Conservation (phyloP, 2,888 invertebrate species). For the Hypena proboscidalis region DNA sequence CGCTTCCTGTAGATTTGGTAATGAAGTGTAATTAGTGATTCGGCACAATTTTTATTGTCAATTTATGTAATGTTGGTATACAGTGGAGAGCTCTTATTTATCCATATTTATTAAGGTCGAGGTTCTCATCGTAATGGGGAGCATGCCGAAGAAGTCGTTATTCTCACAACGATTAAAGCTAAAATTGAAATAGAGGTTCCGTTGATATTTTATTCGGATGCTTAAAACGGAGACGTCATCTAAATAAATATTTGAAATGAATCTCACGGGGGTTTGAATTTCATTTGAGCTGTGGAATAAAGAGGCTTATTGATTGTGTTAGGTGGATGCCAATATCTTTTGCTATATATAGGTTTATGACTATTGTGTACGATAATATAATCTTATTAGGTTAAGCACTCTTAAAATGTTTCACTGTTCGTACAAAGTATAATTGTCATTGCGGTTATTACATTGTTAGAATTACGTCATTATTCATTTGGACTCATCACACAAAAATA, state of each 20-base stretch:
- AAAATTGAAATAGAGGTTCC: conserved; percentile 53
- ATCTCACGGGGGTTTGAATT: conserved; percentile 53
- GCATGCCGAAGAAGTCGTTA: conserved; percentile 52
- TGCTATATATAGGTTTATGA: not conserved
- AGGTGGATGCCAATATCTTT: not conserved
- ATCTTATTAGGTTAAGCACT: not conserved
- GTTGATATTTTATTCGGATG: conserved; percentile 59
- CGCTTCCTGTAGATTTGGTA: conserved; percentile 34
- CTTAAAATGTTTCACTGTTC: conserved; percentile 2
- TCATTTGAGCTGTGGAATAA: conserved; percentile 40
- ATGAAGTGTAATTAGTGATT: conserved; percentile 46
- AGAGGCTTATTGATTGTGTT: conserved; percentile 27
- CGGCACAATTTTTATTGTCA: conserved; percentile 46
- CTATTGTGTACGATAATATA: not conserved
- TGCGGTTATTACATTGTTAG: conserved; percentile 1
- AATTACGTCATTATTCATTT: too few relatives aligned
- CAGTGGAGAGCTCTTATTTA: conserved; percentile 54
- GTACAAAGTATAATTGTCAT: conserved; percentile 1
- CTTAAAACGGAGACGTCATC: conserved; percentile 58
- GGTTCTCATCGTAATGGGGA: conserved; percentile 38
- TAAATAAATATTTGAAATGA: conserved; percentile 68
- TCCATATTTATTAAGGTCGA: conserved; percentile 63
- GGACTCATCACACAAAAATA: too few relatives aligned
- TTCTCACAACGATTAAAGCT: conserved; percentile 54
- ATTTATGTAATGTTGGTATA: conserved; percentile 53